These are phyloP conservation scores for Salvator merianae DNA, from an alignment of 2,113 vertebrate species.

Conservation along the genomic window DNA sequence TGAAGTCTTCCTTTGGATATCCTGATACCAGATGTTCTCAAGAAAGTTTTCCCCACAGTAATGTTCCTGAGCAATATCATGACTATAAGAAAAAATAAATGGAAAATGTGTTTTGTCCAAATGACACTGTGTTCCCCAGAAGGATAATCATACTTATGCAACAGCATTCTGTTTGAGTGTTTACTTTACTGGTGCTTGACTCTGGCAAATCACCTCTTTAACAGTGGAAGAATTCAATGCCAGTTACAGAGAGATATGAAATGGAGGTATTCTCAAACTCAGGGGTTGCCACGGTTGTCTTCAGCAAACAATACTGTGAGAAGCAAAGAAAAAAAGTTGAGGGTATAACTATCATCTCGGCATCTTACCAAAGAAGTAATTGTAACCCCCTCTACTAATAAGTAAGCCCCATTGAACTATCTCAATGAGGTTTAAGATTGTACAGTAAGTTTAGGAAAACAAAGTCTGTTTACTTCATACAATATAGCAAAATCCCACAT, in stretches of 20 bases:
- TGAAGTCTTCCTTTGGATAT: neutral
- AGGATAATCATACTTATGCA: neutral
- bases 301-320: too few species aligned
- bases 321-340: too few species aligned
- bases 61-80: neutral
- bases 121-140: neutral
- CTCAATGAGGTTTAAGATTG: too few species aligned
- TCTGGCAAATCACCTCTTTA: neutral
- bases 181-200: neutral
- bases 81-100: neutral
- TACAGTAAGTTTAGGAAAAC: neutral
- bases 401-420: too few species aligned
- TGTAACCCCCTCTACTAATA: too few species aligned
- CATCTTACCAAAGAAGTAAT: too few species aligned
- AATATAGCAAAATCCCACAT: neutral
- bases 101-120: neutral
- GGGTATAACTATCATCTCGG: too few species aligned
- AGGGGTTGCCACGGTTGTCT: too few species aligned
- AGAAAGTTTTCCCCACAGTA: neutral
- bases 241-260: neutral
- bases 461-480: neutral
- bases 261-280: too few species aligned
- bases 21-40: neutral
- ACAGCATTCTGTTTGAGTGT: neutral
- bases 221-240: neutral